Evolutionary conservation across 2,113 vertebrate species (phyloP), one percentile per base, ranked within the genome.

Genomic region (Synodontis membranacea): DNA sequence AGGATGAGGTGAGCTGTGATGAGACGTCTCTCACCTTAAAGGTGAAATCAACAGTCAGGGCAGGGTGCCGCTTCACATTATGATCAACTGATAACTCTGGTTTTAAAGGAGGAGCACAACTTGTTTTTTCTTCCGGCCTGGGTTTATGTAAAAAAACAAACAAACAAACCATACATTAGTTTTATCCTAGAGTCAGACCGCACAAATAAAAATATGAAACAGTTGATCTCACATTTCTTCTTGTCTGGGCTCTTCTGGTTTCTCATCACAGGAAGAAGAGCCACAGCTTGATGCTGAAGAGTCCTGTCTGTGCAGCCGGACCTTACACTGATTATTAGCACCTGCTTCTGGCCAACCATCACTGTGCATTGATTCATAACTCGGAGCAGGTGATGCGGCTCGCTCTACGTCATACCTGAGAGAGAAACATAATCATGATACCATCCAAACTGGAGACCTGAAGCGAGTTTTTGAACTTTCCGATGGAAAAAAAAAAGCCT

Each of bases 1-100:
- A 25, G 25, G 23, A 28, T 23, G 11, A 34, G 4, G 14, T 60
- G 17, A 39, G 37, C 15, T 39, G 56, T 46, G 34, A 76, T 64
- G 44, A 76, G 28, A 87, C 12, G 28, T 54, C 14, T 42, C 70
- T 87, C 54, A 89, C 95, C 90, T 80, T 92, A 15, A 95, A 94
- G 60, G 92, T 90, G 85, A 94, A 95, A 1, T 25, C 42, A 68
- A 95, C 84, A 1, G 94, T 95, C 84, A 94, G 81, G 42, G 92
- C 91, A 14, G 94, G 93, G 87, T 94, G 92, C 28, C 28, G 83
- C 0, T 72, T 58, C 10, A 86, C 83, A 54, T 84, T 87, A 70
- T 86, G 82, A 14, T 89, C 75, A 42, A 68, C 23, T 0, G 31
- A 31, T n/a, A 90, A 68, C 81, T 93, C 90, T 25, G 88, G 87